Evolutionary conservation across 2,113 vertebrate genomes (phyloP), one percentile per base, ranked within the genome.

Genomic region (Chaetura pelagica): DNA sequence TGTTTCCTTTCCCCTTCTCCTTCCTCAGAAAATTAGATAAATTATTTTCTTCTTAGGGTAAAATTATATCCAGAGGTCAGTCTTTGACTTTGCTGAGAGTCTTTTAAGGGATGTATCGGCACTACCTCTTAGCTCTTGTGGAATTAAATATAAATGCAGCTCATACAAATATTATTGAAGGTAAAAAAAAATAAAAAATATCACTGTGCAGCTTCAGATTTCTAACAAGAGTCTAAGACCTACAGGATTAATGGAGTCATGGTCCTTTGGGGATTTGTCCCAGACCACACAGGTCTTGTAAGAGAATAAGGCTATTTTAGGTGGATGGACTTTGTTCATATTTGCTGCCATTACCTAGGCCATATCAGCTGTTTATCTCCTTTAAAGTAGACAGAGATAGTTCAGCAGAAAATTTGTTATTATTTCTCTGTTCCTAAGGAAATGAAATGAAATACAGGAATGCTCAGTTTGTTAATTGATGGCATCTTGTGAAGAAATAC

Each of bases 361-460:
- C 63, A 64, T 96, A 59, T 73, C 13, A 51, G 85, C 85, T 52
- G 72, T 92, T 96, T 92, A 92, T 96, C 93, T 97, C 93, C 69
- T 88, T 97, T 96, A 95, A 90, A 96, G 68, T 75, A 94, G 95
- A 87, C 78, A 89, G 80, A 91, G 96, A 85, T 74, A 93, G 91
- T 96, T 92, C 88, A 90, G 84, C 74, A 95, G 94, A 88, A 97
- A 97, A 96, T 96, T 68, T 95, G 35, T 84, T 91, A 71, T 91
- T 85, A 76, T 85, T 96, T 93, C 73, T 90, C 66, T 93, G 26
- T 94, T 94, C 92, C 94, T 92, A 68, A 75, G 89, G 96, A 90
- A 84, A 84, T 46, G 87, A 79, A 94, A 61, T 79, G 82, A 95
- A 91, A 95, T 48, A 69, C 35, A 74, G 67, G 57, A 84, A 63